Base-by-base conservation (phyloP, 2,113 vertebrate genomes). In the Hippoglossus stenolepis region DNA sequence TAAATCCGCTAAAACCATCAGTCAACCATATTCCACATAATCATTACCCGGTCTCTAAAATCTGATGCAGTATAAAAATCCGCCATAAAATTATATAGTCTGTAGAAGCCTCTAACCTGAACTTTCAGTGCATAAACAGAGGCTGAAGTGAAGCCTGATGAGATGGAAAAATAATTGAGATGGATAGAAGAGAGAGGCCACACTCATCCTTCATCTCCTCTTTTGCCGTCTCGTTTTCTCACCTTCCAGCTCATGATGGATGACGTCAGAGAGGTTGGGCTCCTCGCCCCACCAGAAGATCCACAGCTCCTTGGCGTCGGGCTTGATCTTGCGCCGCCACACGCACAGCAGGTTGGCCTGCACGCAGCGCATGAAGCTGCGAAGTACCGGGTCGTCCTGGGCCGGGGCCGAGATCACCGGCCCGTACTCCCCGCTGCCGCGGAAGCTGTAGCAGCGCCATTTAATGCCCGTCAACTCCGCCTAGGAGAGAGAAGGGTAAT, bases 281-380 rank as follows among this genome's bases (percentile, higher is more conserved):
- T 98, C 96, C 0, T 99, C 98, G 9, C 98, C 97, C 97, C 98
- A 99, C 98, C 98, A 99, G 95, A 98, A 99, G 93, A 99, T 97
- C 98, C 98, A 99, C 28, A 99, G 95, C 67, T 99, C 97, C 93
- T 98, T 99, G 91, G 93, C 92, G 9, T 95, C 93, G 2, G 98
- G 97, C 85, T 96, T 97, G 94, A 97, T 95, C 18, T 97, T 97
- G 1, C 98, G 97, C 23, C 97, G 95, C 98, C 98, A 99, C 38
- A 99, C 97, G 23, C 97, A 98, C 24, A 99, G 95, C 93, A 99
- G 93, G 89, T 99, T 98, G 94, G 97, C 96, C 93, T 97, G 97
- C 28, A 99, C 93, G 79, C 97, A 99, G 90, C 96, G 96, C 93
- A 97, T 98, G 94, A 98, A 99, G 93, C 97, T 99, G 90, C 97